Conservation (phyloP, 2,797 vertebrate genomes). For the Gymnopithys bicolor region DNA sequence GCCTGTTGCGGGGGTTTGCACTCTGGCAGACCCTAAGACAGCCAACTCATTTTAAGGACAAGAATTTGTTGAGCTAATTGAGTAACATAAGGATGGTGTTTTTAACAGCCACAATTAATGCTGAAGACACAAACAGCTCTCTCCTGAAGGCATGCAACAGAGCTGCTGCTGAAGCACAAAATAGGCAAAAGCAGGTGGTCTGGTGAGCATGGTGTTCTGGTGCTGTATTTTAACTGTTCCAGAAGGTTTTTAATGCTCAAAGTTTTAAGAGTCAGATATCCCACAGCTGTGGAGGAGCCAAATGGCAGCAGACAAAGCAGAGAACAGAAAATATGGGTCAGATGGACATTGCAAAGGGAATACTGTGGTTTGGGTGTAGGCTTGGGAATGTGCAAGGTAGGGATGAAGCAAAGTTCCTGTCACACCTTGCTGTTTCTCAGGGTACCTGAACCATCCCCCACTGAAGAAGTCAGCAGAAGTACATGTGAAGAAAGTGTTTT, state of each 20-base stretch:
- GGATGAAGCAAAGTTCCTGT: neutral
- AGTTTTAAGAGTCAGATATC: neutral
- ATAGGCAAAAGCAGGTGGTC: neutral
- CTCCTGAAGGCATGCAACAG: neutral
- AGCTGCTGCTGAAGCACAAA: accelerated
- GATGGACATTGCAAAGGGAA: accelerated
- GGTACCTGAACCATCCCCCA: accelerated
- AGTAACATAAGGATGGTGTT: neutral
- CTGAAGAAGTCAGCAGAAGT: neutral
- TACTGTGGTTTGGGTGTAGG: accelerated
- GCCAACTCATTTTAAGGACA: neutral
- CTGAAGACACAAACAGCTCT: neutral
- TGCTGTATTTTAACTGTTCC: neutral
- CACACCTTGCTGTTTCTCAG: neutral
- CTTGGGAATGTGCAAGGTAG: neutral
- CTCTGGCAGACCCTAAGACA: accelerated
- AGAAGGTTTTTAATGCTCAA: neutral
- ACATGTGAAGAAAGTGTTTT: neutral
- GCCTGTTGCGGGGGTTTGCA: neutral
- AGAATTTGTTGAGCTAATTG: neutral
- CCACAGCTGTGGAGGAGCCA: neutral
- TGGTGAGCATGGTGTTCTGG: neutral
- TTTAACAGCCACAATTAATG: neutral
- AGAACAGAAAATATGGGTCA: neutral
- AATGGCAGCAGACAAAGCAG: neutral